Base-by-base conservation (phyloP, 2,888 invertebrate species). In the Trachelus tabidus region DNA sequence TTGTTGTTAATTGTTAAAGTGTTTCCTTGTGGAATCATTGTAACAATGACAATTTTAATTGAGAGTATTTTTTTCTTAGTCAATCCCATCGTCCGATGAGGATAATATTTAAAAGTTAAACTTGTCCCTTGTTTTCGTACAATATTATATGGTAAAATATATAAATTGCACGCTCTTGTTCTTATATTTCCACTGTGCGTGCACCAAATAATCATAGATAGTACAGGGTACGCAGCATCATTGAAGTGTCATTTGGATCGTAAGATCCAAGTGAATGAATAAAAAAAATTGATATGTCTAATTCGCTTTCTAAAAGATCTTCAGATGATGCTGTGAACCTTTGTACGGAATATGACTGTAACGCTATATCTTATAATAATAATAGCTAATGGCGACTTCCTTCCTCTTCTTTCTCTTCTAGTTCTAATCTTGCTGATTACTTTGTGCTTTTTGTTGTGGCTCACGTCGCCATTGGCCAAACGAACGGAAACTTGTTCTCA, bases 51-150 rank as follows among this genome's bases (percentile, higher is more conserved):
- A 37, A 75, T 30, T 74, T 74, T n/a, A 69, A 40, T 34, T 3
- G 37, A 75, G 71, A 77, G 77, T 77, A 77, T 77, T 33, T 71
- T 23, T 23, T 35, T 23, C 69, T 37, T 73, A 34, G 69, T 74
- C 37, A 30, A 12, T 23, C 31, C 40, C 37, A 77, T 31, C 33
- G 15, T 73, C 23, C 11, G 56, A 56, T 23, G 56, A 56, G 56
- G 56, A 23, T 56, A 56, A 23, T 56, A 56, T 56, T 56, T 40
- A 23, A 40, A 40, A 40, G 1, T 56, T 56, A 56, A 23, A 23
- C 56, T 56, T 56, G 4, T 56, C 23, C 56, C 9, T 56, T 56
- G 56, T 23, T 23, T 56, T 23, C 56, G 56, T 56, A 56, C 56
- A 56, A 56, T 56, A 15, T 56, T 56, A 56, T 9, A 23, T 56